Evolutionary conservation across 2,797 vertebrate species (phyloP).

Genomic region (Agapornis canus): DNA sequence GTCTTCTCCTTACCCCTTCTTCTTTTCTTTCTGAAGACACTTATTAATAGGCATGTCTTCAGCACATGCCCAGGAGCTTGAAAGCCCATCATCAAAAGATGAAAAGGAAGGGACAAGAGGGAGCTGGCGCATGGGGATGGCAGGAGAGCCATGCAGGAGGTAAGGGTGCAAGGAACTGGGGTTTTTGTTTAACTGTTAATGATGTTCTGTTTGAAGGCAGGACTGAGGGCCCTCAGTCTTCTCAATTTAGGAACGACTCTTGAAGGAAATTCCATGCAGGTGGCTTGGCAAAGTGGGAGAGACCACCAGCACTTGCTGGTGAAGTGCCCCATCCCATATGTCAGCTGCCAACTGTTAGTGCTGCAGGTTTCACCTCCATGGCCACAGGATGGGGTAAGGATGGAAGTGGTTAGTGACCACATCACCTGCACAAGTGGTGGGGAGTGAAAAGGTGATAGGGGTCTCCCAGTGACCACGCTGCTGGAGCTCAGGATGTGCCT

Average conservation of each 20-base stretch:
- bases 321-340: background rate
- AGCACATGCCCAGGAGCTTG: background rate
- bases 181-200: background rate
- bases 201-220: background rate
- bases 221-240: background rate
- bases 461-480: accelerated
- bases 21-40: background rate
- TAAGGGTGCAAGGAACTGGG: accelerated
- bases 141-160: accelerated
- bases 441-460: background rate
- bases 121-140: accelerated
- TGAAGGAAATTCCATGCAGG: background rate
- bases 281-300: background rate
- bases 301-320: background rate
- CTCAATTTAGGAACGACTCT: background rate
- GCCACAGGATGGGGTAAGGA: accelerated
- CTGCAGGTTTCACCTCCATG: background rate
- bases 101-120: background rate
- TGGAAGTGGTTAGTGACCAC: background rate
- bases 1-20: background rate
- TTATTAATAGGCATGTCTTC: background rate
- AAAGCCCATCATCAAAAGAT: background rate
- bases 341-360: accelerated
- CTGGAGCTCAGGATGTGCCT: background rate
- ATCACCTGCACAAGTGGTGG: background rate